Conservation (phyloP, 2,113 vertebrate species). For the Paralichthys olivaceus region DNA sequence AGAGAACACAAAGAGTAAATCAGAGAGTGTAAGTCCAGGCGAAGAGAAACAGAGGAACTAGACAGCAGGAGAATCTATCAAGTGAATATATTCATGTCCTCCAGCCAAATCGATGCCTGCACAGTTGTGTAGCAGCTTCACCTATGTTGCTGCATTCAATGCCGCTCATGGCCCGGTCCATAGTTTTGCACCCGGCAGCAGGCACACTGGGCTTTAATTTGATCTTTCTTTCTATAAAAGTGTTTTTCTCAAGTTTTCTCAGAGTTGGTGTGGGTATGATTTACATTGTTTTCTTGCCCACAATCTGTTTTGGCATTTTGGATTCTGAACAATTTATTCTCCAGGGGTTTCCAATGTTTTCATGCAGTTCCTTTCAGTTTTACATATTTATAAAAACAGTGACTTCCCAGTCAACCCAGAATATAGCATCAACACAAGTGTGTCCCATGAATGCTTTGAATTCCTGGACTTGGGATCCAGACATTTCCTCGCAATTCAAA, state of each 20-base stretch:
- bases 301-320: not conserved
- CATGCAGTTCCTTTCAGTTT: not conserved
- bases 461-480: no score
- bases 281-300: not conserved
- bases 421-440: no score
- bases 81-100: constrained; percentile 12
- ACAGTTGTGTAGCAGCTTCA: constrained; percentile 13
- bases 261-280: not conserved
- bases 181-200: not conserved
- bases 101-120: constrained; percentile 23
- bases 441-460: no score
- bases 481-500: no score
- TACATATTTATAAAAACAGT: not conserved
- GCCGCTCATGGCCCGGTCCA: constrained; percentile 13
- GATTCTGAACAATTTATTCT: no score
- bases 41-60: constrained; percentile 17
- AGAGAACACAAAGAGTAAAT: not conserved
- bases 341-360: not conserved
- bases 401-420: not conserved
- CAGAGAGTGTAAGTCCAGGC: not conserved
- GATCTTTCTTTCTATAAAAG: not conserved
- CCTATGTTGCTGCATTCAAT: constrained; percentile 3
- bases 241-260: not conserved
- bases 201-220: not conserved
- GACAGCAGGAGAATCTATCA: constrained; percentile 28